Base-by-base conservation (phyloP, 2,113 vertebrate species). In the Hydropotes inermis region DNA sequence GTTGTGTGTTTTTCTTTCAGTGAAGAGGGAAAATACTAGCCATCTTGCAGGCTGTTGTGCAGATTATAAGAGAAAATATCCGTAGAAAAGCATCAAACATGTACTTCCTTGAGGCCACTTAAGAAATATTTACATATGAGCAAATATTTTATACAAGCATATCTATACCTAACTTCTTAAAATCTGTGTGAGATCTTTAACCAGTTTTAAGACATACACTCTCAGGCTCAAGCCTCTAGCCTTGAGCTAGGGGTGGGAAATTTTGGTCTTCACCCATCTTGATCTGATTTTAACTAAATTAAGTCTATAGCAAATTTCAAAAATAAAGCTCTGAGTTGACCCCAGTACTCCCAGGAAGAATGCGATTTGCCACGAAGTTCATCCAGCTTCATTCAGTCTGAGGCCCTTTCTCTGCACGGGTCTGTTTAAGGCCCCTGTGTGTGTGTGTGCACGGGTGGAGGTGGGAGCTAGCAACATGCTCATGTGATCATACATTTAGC, bases 1-100 rank as follows among this genome's bases (percentile, higher is more conserved):
- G 52, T 27, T 55, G n/a, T 55, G 52, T 2, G 23, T 55, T 36
- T 83, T 55, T 55, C 81, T 83, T 83, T 55, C n/a, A 83, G 52
- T 55, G 4, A n/a, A 55, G 21, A 55, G 28, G 79, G 52, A 47
- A 64, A 91, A 58, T 14, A 50, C 33, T 39, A 79, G 83, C 39
- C 50, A 92, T 50, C 25, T 12, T 30, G 5, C 27, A 91, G 64
- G 57, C 36, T 87, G 12, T 14, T 45, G 36, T 16, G 21, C 47
- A 95, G 21, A 79, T 92, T 78, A 83, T 91, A 79, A 87, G 28
- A 54, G 28, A 96, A 91, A 89, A 47, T 91, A 96, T 47, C 8
- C 45, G 6, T 50, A 60, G 70, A 89, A 93, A 93, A 52, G 33
- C 16, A 45, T 45, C 45, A 76, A 0, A 88, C 12, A 70, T 14